A percentile compares a stretch with the other conserved stretches of the same genome.
These are phyloP conservation scores for Tringa solitaria DNA, from an alignment of 2,113 vertebrate species.

Conservation along the genomic window DNA sequence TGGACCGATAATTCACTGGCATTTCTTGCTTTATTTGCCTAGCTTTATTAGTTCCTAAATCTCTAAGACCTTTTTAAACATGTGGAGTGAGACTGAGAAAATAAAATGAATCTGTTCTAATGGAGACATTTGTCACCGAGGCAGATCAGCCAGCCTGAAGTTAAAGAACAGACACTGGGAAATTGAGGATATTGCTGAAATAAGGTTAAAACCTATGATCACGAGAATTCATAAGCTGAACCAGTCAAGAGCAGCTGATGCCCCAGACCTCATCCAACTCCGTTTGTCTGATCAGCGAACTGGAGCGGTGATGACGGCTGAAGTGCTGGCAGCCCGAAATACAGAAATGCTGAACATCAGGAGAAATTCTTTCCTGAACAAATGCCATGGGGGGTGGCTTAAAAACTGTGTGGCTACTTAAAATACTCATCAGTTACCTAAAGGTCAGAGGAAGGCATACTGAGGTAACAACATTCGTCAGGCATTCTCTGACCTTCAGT, in stretches of 20 bases:
- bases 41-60: slow-evolving; percentile 31
- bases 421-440: neutral
- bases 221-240: neutral
- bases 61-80: slow-evolving; percentile 25
- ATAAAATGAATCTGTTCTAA: slow-evolving; percentile 34
- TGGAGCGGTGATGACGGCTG: neutral
- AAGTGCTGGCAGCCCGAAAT: neutral
- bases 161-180: neutral
- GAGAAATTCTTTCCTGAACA: neutral
- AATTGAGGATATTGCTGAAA: neutral
- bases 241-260: neutral
- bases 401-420: neutral
- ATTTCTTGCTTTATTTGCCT: slow-evolving; percentile 36
- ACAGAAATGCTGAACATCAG: neutral
- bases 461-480: neutral
- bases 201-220: neutral
- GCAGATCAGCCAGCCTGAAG: neutral
- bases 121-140: neutral
- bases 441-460: neutral
- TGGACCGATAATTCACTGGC: slow-evolving; percentile 36
- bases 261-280: neutral
- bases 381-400: neutral
- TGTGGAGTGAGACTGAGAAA: slow-evolving; percentile 15
- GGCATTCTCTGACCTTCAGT: neutral
- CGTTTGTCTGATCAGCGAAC: neutral